Percentiles rank a stretch among this genome's conserved stretches.
These are phyloP conservation scores for Enteromius fasciolatus DNA, from an alignment of 2,797 vertebrate genomes.

Conservation along the genomic window DNA sequence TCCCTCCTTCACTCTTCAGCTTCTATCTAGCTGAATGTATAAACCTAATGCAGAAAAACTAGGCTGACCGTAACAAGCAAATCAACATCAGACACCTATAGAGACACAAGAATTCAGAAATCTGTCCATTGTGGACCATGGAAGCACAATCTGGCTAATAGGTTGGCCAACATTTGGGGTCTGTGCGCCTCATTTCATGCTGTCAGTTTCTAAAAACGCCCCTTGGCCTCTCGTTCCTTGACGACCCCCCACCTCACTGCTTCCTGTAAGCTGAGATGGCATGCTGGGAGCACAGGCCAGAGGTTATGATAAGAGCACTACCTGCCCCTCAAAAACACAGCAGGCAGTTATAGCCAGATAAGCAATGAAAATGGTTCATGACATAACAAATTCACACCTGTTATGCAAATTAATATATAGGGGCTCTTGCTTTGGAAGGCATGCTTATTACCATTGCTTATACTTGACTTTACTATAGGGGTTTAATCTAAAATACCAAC, in stretches of 20 bases:
- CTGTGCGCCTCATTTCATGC: slow-evolving; percentile 40
- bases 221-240: slow-evolving; percentile 9
- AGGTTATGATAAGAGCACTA: slow-evolving; percentile 61
- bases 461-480: not conserved
- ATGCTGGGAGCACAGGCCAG: slow-evolving; percentile 56
- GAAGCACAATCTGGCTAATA: slow-evolving; percentile 32
- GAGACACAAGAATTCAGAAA: slow-evolving; percentile 31
- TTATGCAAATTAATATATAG: not conserved
- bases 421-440: too few species aligned
- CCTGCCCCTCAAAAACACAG: slow-evolving; percentile 60
- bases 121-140: not conserved
- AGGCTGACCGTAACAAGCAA: slow-evolving; percentile 40
- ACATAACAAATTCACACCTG: slow-evolving; percentile 26
- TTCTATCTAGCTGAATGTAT: slow-evolving; percentile 38
- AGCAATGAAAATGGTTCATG: slow-evolving; percentile 21
- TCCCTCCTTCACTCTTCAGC: slow-evolving; percentile 42
- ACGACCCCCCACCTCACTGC: slow-evolving; percentile 21
- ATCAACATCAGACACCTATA: slow-evolving; percentile 44
- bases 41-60: slow-evolving; percentile 37
- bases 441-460: not conserved
- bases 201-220: slow-evolving; percentile 48
- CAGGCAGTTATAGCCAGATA: slow-evolving; percentile 39
- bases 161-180: slow-evolving; percentile 19
- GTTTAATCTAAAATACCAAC: slow-evolving; percentile 1
- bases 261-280: slow-evolving; percentile 47